Conservation (phyloP, 1,140 invertebrate genomes). For the Drosophila gunungcola region DNA sequence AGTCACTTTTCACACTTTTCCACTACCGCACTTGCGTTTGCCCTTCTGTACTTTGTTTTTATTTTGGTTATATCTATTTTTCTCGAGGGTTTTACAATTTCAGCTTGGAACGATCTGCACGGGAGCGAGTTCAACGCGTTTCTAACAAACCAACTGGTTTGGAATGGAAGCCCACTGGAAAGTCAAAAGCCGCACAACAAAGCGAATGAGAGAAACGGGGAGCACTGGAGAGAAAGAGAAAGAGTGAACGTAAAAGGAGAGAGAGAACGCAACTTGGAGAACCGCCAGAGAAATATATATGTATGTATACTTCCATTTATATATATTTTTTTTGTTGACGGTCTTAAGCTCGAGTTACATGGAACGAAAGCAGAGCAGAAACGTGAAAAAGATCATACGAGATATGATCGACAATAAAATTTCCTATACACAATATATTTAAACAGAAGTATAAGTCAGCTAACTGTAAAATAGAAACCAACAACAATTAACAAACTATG, state of each 20-base stretch:
- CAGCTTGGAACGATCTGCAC: slow-evolving; percentile 55
- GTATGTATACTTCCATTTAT: not conserved
- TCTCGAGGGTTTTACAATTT: slow-evolving; percentile 2
- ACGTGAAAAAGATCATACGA: slow-evolving; percentile 12
- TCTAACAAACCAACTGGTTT: slow-evolving; percentile 78
- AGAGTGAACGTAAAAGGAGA: not conserved
- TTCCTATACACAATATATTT: not conserved
- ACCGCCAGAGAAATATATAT: slow-evolving; percentile 6
- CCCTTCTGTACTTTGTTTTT: not conserved
- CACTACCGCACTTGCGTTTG: slow-evolving; percentile 21
- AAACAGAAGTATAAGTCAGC: too few species aligned
- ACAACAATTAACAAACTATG: too few species aligned
- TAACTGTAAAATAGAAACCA: too few species aligned
- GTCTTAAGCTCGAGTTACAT: slow-evolving; percentile 55
- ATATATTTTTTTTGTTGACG: slow-evolving; percentile 10
- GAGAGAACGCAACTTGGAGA: slow-evolving; percentile 19
- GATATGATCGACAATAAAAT: not conserved
- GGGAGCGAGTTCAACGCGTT: slow-evolving; percentile 62
- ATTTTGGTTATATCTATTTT: slow-evolving; percentile 15
- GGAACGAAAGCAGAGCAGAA: slow-evolving; percentile 46
- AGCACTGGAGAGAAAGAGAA: slow-evolving; percentile 13
- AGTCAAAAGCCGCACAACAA: slow-evolving; percentile 34
- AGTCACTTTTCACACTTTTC: slow-evolving; percentile 69
- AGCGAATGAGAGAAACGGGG: slow-evolving; percentile 6
- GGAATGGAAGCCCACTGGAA: slow-evolving; percentile 34